These are phyloP conservation scores for Ispidina lecontei DNA, from an alignment of 2,797 vertebrate genomes.

Conservation along the genomic window DNA sequence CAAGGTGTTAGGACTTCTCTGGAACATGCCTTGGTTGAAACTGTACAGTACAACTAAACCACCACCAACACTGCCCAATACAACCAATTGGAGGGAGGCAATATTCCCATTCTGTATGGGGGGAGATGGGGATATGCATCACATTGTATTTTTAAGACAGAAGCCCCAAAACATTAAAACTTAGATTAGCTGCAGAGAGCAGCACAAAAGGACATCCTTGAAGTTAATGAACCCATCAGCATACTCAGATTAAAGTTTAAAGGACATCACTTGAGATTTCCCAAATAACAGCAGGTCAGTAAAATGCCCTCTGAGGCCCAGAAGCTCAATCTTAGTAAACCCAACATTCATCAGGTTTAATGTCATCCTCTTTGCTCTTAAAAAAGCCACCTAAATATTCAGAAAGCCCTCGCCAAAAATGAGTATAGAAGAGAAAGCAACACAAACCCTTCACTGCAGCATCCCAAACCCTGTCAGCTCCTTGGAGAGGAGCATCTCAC, in stretches of 20 bases:
- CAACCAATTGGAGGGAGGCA: background rate
- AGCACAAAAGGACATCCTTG: background rate
- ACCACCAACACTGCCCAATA: no score
- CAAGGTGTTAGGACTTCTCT: accelerated
- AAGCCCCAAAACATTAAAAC: background rate
- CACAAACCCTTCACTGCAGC: accelerated
- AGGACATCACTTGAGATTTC: background rate
- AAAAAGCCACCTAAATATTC: background rate
- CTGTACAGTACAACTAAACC: background rate
- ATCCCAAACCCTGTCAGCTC: background rate
- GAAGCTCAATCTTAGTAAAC: background rate
- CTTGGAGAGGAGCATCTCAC: background rate
- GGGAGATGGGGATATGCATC: accelerated
- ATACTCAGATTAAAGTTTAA: background rate
- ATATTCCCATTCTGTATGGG: accelerated
- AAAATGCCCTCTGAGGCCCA: background rate
- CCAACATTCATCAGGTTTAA: accelerated
- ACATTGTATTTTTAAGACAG: accelerated
- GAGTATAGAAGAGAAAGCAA: background rate
- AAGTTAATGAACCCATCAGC: background rate
- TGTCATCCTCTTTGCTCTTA: background rate
- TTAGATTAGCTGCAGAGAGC: background rate
- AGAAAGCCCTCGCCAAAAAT: background rate
- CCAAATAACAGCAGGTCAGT: background rate
- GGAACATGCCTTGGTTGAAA: background rate